Evolutionary conservation across 2,888 invertebrate genomes (phyloP).

Genomic region (Callyntrura sp.): DNA sequence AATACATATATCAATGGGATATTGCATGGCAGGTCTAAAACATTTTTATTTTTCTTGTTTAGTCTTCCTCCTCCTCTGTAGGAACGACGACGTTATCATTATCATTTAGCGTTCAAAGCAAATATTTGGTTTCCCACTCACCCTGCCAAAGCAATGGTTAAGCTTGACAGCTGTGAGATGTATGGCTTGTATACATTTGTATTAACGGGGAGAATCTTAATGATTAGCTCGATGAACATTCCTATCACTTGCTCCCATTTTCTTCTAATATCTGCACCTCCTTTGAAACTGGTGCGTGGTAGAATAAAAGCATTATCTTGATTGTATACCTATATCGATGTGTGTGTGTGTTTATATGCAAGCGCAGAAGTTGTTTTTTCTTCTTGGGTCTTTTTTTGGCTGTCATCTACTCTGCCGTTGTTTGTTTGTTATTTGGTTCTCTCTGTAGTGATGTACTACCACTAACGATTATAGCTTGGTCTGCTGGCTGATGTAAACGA

Average conservation of each 20-base stretch:
- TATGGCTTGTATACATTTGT: conserved; percentile 71
- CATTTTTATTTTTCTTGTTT: conserved; percentile 38
- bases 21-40: neutral
- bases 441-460: neutral
- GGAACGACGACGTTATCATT: neutral
- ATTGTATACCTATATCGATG: too few relatives aligned
- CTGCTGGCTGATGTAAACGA: neutral
- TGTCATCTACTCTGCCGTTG: conserved; percentile 1
- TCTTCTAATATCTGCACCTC: conserved; percentile 56
- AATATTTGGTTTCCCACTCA: conserved; percentile 66
- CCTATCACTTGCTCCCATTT: conserved; percentile 70
- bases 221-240: conserved; percentile 72
- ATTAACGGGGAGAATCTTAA: conserved; percentile 70
- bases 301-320: neutral
- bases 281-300: neutral
- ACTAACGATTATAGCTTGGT: neutral
- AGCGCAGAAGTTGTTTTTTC: neutral
- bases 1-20: too few relatives aligned
- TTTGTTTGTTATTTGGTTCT: conserved; percentile 8
- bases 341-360: too few relatives aligned
- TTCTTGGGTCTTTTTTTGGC: conserved; percentile 2
- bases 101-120: conserved; percentile 48
- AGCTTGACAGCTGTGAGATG: conserved; percentile 73
- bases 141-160: conserved; percentile 67
- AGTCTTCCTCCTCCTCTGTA: neutral